Evolutionary conservation across 2,797 vertebrate genomes (phyloP).

Genomic region (Pristis pectinata): DNA sequence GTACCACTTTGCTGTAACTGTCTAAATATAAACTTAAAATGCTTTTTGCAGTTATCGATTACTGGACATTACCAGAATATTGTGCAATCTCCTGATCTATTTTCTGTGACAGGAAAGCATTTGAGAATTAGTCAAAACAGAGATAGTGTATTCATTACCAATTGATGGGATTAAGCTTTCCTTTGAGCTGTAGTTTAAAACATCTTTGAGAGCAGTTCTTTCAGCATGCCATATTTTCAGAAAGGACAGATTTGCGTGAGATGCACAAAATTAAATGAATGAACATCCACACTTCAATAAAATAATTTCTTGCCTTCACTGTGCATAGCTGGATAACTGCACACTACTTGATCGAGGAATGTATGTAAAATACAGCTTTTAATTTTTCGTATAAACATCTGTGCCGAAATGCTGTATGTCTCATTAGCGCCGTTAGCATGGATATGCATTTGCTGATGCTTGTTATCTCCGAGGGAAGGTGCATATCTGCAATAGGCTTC

Average conservation of each 20-base stretch:
- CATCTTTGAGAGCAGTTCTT: slow-evolving; percentile 48
- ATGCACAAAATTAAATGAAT: slow-evolving; percentile 34
- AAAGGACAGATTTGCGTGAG: slow-evolving; percentile 56
- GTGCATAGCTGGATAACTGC: slow-evolving; percentile 59
- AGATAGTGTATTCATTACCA: not conserved
- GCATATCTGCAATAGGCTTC: not conserved
- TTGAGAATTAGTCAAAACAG: not conserved
- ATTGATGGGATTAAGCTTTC: not conserved
- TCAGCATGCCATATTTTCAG: slow-evolving; percentile 69
- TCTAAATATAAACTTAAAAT: not conserved
- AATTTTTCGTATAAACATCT: slow-evolving; percentile 29
- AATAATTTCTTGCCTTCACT: slow-evolving; percentile 50
- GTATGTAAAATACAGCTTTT: slow-evolving; percentile 37
- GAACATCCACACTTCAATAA: slow-evolving; percentile 19
- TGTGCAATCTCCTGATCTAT: not conserved
- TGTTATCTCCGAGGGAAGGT: not conserved
- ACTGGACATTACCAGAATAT: not conserved
- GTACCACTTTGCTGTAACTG: slow-evolving; percentile 10
- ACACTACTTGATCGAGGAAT: slow-evolving; percentile 71
- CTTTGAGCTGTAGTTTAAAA: not conserved
- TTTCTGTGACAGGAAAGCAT: not conserved
- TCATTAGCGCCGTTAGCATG: slow-evolving; percentile 47
- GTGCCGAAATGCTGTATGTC: slow-evolving; percentile 37
- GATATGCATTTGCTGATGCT: slow-evolving; percentile 21
- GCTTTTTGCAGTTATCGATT: not conserved